These are phyloP conservation scores for Cremastinae sp. DNA, from an alignment of 2,888 invertebrate species.

Conservation along the genomic window DNA sequence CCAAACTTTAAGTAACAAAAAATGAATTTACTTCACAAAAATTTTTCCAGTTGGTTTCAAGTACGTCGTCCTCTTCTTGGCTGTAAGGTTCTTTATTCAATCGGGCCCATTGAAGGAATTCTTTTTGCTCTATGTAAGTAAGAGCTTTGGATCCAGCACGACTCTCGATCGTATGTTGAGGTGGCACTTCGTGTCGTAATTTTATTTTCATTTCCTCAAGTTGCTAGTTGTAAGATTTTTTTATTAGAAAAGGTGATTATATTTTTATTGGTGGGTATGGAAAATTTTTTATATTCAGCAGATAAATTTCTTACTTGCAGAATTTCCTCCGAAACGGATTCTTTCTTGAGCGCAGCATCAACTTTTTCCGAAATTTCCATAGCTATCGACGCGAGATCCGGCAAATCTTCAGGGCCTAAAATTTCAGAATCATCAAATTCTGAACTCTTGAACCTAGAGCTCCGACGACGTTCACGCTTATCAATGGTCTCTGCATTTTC, in stretches of 20 bases:
- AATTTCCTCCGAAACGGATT: conserved; percentile 14
- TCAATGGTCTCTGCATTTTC: neutral
- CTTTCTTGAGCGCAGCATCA: conserved; percentile 12
- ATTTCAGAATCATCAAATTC: neutral
- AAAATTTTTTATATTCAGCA: neutral
- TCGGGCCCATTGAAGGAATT: conserved; percentile 64
- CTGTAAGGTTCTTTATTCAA: conserved; percentile 68
- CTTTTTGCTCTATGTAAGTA: conserved; percentile 54
- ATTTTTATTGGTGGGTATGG: no score
- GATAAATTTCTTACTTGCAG: conserved; percentile 23
- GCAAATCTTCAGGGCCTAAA: conserved; percentile 7
- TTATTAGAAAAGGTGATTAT: neutral
- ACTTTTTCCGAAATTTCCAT: conserved; percentile 31
- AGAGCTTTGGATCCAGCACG: conserved; percentile 65
- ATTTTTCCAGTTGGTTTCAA: conserved; percentile 72
- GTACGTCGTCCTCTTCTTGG: conserved; percentile 67
- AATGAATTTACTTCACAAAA: conserved; percentile 71
- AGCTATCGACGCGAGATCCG: conserved; percentile 10
- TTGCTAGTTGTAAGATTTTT: conserved; percentile 65
- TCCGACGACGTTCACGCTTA: neutral
- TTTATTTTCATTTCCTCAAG: conserved; percentile 63
- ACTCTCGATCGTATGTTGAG: conserved; percentile 71
- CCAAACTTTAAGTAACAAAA: neutral
- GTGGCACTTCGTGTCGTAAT: conserved; percentile 67
- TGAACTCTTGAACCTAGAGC: conserved; percentile 1